These are phyloP conservation scores for Ctenosaura bakeri DNA, from an alignment of 2,797 vertebrate genomes.

Conservation along the genomic window DNA sequence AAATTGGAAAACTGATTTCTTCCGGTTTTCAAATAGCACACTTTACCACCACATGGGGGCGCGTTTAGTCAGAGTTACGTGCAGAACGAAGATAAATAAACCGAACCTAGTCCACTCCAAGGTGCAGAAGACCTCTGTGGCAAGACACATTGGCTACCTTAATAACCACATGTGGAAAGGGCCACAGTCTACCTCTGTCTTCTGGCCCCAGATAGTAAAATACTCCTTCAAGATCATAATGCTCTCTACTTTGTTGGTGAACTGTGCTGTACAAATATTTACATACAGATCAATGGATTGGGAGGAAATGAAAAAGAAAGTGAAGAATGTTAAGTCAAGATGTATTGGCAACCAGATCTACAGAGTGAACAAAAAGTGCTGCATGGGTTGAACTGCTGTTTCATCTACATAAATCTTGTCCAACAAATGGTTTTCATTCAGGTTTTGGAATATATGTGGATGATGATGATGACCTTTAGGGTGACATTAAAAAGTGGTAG, in stretches of 20 bases:
- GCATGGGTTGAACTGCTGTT: background rate
- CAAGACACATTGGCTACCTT: no score
- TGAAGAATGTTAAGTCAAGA: slow-evolving; percentile 29
- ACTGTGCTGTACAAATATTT: background rate
- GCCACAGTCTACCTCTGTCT: background rate
- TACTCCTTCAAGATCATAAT: background rate
- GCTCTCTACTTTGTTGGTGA: background rate
- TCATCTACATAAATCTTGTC: slow-evolving; percentile 23
- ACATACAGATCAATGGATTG: background rate
- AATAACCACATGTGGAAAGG: no score
- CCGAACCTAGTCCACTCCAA: no score
- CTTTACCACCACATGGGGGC: no score
- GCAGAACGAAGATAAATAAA: no score
- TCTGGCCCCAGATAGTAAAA: background rate
- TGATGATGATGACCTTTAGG: background rate
- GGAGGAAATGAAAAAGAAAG: background rate
- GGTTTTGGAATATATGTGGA: slow-evolving; percentile 16
- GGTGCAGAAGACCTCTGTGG: no score
- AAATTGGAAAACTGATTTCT: no score
- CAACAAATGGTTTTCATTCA: slow-evolving; percentile 30
- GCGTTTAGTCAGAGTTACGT: no score
- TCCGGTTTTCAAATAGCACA: no score
- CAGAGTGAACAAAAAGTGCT: slow-evolving; percentile 33
- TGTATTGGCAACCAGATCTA: slow-evolving; percentile 45
- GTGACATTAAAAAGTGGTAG: background rate